Conservation (phyloP, 2,888 invertebrate genomes). For the Noctua janthina region DNA sequence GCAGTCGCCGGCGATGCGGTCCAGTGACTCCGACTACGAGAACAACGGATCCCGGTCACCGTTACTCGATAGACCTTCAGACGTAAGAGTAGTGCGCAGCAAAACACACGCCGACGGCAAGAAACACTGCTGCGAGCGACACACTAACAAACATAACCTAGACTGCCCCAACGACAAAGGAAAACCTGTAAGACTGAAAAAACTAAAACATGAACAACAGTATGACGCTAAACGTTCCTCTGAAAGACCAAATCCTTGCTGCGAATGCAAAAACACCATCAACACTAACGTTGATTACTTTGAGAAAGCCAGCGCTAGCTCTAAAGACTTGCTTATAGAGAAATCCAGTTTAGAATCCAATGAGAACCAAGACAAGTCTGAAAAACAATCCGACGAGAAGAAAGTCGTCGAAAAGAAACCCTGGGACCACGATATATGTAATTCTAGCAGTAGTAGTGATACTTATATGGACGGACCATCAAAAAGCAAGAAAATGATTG, state of each 20-base stretch:
- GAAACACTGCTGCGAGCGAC: slow-evolving; percentile 83
- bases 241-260: slow-evolving; percentile 74
- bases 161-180: slow-evolving; percentile 83
- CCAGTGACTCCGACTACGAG: slow-evolving; percentile 92
- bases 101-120: slow-evolving; percentile 83
- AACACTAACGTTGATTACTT: slow-evolving; percentile 84
- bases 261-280: slow-evolving; percentile 80
- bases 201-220: slow-evolving; percentile 80
- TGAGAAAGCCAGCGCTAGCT: slow-evolving; percentile 92
- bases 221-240: slow-evolving; percentile 74
- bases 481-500: slow-evolving; percentile 73
- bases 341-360: slow-evolving; percentile 89
- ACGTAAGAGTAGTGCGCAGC: slow-evolving; percentile 84
- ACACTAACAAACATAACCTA: slow-evolving; percentile 75
- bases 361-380: slow-evolving; percentile 81
- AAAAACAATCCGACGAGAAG: slow-evolving; percentile 76
- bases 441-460: slow-evolving; percentile 91
- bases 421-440: slow-evolving; percentile 90
- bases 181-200: slow-evolving; percentile 87
- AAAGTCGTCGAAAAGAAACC: slow-evolving; percentile 82
- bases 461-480: slow-evolving; percentile 83
- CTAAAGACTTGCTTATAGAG: slow-evolving; percentile 93
- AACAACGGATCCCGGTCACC: slow-evolving; percentile 94
- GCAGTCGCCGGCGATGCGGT: slow-evolving; percentile 84
- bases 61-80: slow-evolving; percentile 89